These are phyloP conservation scores for Molothrus ater DNA, from an alignment of 2,797 vertebrate genomes.

Conservation along the genomic window DNA sequence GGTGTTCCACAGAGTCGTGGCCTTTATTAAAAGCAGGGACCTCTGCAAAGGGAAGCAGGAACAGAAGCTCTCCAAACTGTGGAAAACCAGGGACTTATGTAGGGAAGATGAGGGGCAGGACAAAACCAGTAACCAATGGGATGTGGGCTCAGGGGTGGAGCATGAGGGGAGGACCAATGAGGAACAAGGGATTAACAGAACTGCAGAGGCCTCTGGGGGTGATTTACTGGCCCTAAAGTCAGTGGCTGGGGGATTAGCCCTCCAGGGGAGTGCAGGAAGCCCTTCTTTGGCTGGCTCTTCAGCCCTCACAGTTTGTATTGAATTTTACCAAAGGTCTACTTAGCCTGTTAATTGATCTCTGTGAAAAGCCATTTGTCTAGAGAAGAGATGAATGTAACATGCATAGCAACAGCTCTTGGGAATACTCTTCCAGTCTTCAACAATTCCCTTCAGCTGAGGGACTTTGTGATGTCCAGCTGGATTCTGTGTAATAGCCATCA, in stretches of 20 bases:
- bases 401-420: neutral
- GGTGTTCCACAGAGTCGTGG: neutral
- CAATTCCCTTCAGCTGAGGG: neutral
- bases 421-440: neutral
- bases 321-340: neutral
- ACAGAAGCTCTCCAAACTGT: fast-evolving
- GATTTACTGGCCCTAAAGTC: neutral
- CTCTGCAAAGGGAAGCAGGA: neutral
- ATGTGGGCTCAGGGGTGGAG: neutral
- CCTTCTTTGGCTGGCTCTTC: neutral
- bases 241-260: neutral
- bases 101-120: neutral
- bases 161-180: neutral
- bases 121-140: neutral
- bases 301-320: neutral
- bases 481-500: neutral
- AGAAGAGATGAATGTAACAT: neutral
- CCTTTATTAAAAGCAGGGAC: neutral
- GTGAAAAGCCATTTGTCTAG: neutral
- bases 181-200: neutral
- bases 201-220: neutral
- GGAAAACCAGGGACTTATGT: neutral
- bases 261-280: neutral
- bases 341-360: neutral
- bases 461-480: neutral